Conservation (phyloP, 1,140 invertebrate genomes). For the Drosophila tropicalis region DNA sequence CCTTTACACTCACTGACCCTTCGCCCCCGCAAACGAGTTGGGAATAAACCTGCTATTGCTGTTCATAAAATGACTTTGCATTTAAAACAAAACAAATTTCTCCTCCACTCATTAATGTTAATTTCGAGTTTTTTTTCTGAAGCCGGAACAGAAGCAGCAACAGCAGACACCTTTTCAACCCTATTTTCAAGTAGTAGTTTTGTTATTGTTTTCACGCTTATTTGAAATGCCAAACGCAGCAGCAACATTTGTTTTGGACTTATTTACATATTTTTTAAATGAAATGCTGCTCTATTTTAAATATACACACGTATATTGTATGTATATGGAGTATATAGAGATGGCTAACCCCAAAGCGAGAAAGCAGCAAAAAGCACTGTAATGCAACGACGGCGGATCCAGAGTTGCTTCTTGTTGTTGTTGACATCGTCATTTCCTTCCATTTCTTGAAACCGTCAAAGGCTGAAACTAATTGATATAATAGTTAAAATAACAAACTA, state of each 20-base stretch:
- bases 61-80: slow-evolving; percentile 16
- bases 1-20: neutral
- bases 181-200: slow-evolving; percentile 17
- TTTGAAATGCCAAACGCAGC: slow-evolving; percentile 55
- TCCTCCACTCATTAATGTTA: slow-evolving; percentile 56
- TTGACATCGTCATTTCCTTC: slow-evolving; percentile 51
- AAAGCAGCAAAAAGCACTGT: slow-evolving; percentile 60
- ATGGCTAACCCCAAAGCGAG: slow-evolving; percentile 38
- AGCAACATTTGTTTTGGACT: slow-evolving; percentile 41
- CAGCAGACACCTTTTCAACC: slow-evolving; percentile 52
- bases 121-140: slow-evolving; percentile 27
- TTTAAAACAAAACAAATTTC: slow-evolving; percentile 46
- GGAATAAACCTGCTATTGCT: slow-evolving; percentile 19
- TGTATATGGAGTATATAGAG: slow-evolving; percentile 34
- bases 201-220: slow-evolving; percentile 55
- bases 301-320: neutral
- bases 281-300: slow-evolving; percentile 33
- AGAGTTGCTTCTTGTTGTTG: slow-evolving; percentile 13
- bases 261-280: slow-evolving; percentile 74
- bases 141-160: slow-evolving; percentile 46
- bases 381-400: slow-evolving; percentile 57
- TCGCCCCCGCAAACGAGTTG: neutral
- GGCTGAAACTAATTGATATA: slow-evolving; percentile 78
- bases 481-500: slow-evolving; percentile 81
- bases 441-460: slow-evolving; percentile 58